Conservation (phyloP, 37 sponge, comb jelly and placozoan species). For the Oopsacas minuta region DNA sequence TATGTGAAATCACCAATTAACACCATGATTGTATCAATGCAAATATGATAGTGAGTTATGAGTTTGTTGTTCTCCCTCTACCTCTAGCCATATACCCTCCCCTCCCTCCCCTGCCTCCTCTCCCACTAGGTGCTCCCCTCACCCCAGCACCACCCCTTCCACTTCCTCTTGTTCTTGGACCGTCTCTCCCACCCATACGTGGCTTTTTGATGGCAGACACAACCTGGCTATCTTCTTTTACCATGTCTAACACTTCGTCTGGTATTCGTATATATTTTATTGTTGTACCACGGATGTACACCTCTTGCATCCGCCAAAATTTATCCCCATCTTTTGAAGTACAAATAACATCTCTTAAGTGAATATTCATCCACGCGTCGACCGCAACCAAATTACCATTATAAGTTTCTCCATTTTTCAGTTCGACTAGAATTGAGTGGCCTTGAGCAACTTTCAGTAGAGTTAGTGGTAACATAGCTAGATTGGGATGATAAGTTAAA, state of each 20-base stretch:
- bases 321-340: constrained; percentile 94
- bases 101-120: neutral
- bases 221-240: neutral
- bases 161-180: neutral
- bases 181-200: neutral
- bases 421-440: constrained; percentile 89
- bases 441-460: constrained; percentile 81
- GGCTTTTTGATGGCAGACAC: neutral
- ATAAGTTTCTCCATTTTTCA: constrained; percentile 98
- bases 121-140: neutral
- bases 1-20: no score
- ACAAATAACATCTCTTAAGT: constrained; percentile 90
- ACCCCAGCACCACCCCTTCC: neutral
- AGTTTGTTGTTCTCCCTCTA: neutral
- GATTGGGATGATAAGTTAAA: no score
- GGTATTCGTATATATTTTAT: constrained; percentile 95
- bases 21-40: no score
- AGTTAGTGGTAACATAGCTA: constrained; percentile 63
- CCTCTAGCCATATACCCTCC: constrained; percentile 1
- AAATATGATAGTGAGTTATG: no score
- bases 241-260: constrained; percentile 67
- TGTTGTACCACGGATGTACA: constrained; percentile 81
- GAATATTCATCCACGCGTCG: constrained; percentile 97
- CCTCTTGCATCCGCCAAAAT: constrained; percentile 94
- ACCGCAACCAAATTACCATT: constrained; percentile 93